These are phyloP conservation scores for Apis florea DNA, from an alignment of 1,140 invertebrate genomes.

Conservation along the genomic window DNA sequence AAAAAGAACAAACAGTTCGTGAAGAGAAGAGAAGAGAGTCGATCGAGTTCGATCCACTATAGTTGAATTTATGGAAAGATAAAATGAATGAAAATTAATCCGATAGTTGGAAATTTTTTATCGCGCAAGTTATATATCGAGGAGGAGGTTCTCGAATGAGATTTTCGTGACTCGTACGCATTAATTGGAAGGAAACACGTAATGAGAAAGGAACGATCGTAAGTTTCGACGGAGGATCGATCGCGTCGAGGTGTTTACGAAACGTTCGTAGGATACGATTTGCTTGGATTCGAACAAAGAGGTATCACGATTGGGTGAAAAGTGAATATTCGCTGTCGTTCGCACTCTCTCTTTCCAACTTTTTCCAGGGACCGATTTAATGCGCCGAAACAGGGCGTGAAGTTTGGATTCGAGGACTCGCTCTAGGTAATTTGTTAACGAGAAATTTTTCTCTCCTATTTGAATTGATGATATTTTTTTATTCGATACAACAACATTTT, in stretches of 20 bases:
- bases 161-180: background rate
- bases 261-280: background rate
- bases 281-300: background rate
- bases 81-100: no score
- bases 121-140: background rate
- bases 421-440: background rate
- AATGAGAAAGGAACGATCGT: background rate
- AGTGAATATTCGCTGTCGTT: conserved; percentile 7
- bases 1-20: no score
- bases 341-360: background rate
- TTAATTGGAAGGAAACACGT: background rate
- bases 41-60: no score
- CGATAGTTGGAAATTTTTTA: no score
- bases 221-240: background rate
- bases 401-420: background rate
- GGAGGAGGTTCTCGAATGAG: background rate
- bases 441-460: background rate
- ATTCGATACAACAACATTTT: no score
- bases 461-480: no score
- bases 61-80: no score
- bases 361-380: background rate
- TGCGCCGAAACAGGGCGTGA: conserved; percentile 31
- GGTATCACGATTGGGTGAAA: background rate
- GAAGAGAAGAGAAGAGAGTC: no score
- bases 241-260: conserved; percentile 13